Percentiles rank a stretch among this genome's conserved stretches.
These are phyloP conservation scores for Carettochelys insculpta DNA, from an alignment of 2,113 vertebrate genomes.

Conservation along the genomic window DNA sequence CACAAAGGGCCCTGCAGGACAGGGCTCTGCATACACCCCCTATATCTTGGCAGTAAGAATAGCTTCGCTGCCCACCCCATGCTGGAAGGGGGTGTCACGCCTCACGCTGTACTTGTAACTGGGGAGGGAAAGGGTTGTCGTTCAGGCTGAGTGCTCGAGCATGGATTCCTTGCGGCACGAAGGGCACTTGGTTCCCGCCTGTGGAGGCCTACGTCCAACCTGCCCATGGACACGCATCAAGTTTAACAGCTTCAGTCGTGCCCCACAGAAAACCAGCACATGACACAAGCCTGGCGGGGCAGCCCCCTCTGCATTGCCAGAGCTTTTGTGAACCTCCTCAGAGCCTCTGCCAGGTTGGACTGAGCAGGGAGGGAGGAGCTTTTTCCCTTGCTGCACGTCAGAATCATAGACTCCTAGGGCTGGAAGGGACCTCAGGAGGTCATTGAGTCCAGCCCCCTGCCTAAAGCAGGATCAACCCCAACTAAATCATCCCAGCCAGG, in stretches of 20 bases:
- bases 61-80: not conserved
- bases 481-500: too few species aligned
- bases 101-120: not conserved
- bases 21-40: not conserved
- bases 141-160: not conserved
- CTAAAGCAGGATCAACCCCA: too few species aligned
- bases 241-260: not conserved
- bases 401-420: too few species aligned
- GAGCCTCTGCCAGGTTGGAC: not conserved
- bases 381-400: fast-evolving
- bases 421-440: too few species aligned
- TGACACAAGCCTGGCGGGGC: not conserved
- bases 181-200: not conserved
- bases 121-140: not conserved
- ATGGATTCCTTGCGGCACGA: not conserved
- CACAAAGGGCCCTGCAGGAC: not conserved
- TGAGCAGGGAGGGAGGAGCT: fast-evolving
- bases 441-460: too few species aligned
- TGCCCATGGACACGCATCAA: not conserved
- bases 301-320: not conserved
- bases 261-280: not conserved
- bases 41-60: not conserved
- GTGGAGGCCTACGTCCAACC: not conserved
- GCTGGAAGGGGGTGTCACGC: not conserved
- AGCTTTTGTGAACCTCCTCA: not conserved